Evolutionary conservation across 2,113 vertebrate genomes (phyloP), one percentile per base, ranked within the genome.

Genomic region (Motacilla alba): DNA sequence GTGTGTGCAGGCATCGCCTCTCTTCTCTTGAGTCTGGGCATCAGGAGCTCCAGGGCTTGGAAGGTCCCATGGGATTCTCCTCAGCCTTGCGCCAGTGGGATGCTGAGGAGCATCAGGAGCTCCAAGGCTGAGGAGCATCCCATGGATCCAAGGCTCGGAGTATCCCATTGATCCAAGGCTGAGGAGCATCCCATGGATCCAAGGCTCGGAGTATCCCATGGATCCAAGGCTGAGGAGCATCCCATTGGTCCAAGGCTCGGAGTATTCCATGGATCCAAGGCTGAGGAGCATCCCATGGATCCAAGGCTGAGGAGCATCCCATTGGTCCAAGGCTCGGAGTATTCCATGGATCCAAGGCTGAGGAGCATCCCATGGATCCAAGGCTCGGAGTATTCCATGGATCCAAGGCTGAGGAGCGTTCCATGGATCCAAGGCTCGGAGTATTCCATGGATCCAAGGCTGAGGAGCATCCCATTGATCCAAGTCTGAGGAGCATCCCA

Each of bases 311-410:
- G 52, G 28, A 55, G 11, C 1, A 44, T 37, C 3, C 16, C 0
- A 0, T 39, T 0, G 17, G 0, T 27, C 28, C n/a, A 39, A 24
- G 7, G 2, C 2, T 49, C 33, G 7, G 10, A 31, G 15, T 10
- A 50, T 49, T 5, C n/a, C 9, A 1, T 50, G 7, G 39, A 2
- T 37, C 37, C 23, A 15, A 20, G 17, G 10, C 4, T 41, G 3
- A 33, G 35, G 49, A n/a, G 0, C 4, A 28, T 21, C 18, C 18
- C 19, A 11, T 26, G 0, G 8, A 0, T 78, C 30, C 23, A 43
- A 16, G 3, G 4, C 11, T 33, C 13, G 6, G 13, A 74, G 0
- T 4, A 37, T 35, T 6, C 14, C 1, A 2, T 4, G 1, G 17
- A 0, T 8, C 11, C 30, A n/a, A 16, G 2, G 2, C 31, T 64